Evolutionary conservation across 2,797 vertebrate genomes (phyloP), one percentile per base, ranked within the genome.

Genomic region (Semaprochilodus insignis): DNA sequence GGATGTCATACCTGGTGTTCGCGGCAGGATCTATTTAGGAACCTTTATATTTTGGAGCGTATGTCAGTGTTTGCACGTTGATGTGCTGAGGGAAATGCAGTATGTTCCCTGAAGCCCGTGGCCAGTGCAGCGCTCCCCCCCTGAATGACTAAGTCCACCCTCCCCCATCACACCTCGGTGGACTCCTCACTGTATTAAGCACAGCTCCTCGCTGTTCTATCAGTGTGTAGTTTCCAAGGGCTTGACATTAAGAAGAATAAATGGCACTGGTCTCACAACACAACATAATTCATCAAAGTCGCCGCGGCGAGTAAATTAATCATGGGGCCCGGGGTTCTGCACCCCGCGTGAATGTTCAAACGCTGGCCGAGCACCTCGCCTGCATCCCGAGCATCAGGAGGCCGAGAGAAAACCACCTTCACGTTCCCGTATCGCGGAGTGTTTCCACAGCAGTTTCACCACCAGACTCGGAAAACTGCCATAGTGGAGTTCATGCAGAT

Each of bases 201-300:
- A 81, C 81, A 81, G 72, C 83, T 86, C 77, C 84, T 80, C 78
- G 73, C 57, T 48, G 66, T 86, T 85, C 85, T 85, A 83, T 86
- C 83, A 86, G 85, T 74, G 54, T 85, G 85, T 83, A 83, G 81
- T 83, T 88, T 88, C 85, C 79, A 59, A 88, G 85, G 81, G 81
- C 87, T 85, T 85, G 87, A 86, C 87, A 85, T 88, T 88, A 88
- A 88, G 83, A 83, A 88, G 85, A 88, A 88, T 88, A 88, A 88
- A 88, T 88, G 86, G 87, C 85, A 83, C 81, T 81, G 69, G 85
- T 86, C 84, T 86, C 81, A 57, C 83, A 79, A 85, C 81, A 83
- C 85, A 84, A 85, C 83, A 84, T 88, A 88, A 88, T 88, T 88
- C 81, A 88, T 88, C 87, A 88, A 88, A 85, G 87, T 88, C 87